Evolutionary conservation across 2,888 invertebrate genomes (phyloP), one percentile per base, ranked within the genome.

Genomic region (Pristionchus maxplancki): DNA sequence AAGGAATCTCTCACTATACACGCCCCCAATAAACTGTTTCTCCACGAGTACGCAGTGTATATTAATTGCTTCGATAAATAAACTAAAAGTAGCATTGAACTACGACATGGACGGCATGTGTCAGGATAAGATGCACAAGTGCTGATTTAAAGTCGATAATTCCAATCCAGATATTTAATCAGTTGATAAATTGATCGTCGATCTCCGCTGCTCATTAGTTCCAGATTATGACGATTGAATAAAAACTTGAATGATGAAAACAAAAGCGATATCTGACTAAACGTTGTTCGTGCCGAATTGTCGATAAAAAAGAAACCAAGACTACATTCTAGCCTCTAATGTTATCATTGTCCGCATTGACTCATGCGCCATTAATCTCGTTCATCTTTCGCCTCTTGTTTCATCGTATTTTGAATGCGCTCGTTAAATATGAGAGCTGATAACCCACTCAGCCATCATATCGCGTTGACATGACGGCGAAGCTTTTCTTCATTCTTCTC

Each of bases 71-170:
- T n/a, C n/a, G n/a, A n/a, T n/a, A n/a, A 78, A 78, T 48, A 78
- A 44, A 11, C 78, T 48, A 28, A 44, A 78, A 24, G 44, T 78
- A 44, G 78, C 78, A 34, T 78, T 78, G 28, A 78, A 78, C 44
- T 78, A 48, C 28, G 78, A 78, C 44, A 28, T 78, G 78, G n/a
- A 78, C 28, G n/a, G 48, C 40, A 44, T 28, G n/a, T 48, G 78
- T 28, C 58, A 58, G 58, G 24, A 58, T 9, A 31, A 67, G 34
- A 67, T 74, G 71, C 71, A 37, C 24, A 15, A 74, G 24, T 74
- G 71, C 9, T 37, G 6, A 37, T n/a, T n/a, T n/a, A n/a, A n/a
- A n/a, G n/a, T n/a, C n/a, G n/a, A n/a, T n/a, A n/a, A n/a, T n/a
- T n/a, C n/a, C n/a, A n/a, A n/a, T n/a, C n/a, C n/a, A n/a, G n/a